Evolutionary conservation across 2,888 invertebrate species (phyloP).

Genomic region (Andrena fulva): DNA sequence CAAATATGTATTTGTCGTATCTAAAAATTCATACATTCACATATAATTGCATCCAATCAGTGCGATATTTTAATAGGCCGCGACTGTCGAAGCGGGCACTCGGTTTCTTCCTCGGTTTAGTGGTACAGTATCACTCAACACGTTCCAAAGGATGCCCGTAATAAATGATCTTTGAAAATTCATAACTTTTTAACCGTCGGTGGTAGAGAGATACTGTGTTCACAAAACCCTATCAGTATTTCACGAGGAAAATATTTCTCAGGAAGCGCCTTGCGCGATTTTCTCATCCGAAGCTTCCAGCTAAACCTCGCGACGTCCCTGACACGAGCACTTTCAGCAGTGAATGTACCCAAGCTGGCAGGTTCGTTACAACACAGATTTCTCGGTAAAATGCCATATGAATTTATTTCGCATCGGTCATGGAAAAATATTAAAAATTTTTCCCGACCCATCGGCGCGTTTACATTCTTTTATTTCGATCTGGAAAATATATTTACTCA

Average conservation of each 20-base stretch:
- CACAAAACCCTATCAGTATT: conserved; percentile 78
- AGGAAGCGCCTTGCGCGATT: conserved; percentile 79
- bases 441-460: conserved; percentile 35
- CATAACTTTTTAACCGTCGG: conserved; percentile 68
- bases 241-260: conserved; percentile 75
- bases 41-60: conserved; percentile 68
- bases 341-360: conserved; percentile 74
- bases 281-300: conserved; percentile 69
- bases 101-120: conserved; percentile 71
- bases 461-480: conserved; percentile 63
- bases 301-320: background rate
- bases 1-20: conserved; percentile 30
- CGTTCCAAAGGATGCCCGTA: conserved; percentile 23
- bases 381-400: conserved; percentile 62
- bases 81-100: conserved; percentile 71
- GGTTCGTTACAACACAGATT: conserved; percentile 65
- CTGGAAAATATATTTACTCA: conserved; percentile 60
- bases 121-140: conserved; percentile 73
- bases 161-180: conserved; percentile 59
- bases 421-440: conserved; percentile 56
- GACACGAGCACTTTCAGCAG: conserved; percentile 44
- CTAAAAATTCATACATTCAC: conserved; percentile 47
- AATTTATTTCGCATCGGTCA: conserved; percentile 59
- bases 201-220: conserved; percentile 58
- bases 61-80: conserved; percentile 69